Conservation (phyloP, 1,140 invertebrate genomes). For the Stegodyphus dumicola region DNA sequence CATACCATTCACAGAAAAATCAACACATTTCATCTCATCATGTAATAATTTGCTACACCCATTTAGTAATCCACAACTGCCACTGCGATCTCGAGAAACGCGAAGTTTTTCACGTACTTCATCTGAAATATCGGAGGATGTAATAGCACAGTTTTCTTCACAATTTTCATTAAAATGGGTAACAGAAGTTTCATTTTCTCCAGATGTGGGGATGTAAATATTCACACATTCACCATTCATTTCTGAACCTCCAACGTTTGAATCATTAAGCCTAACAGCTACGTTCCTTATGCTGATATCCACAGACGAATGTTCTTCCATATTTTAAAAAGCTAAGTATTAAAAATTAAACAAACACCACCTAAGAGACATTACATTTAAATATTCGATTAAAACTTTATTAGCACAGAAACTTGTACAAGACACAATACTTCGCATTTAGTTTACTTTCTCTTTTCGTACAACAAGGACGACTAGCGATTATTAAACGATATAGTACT, state of each 20-base stretch:
- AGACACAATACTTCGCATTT: too few species aligned
- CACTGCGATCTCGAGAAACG: constrained; percentile 13
- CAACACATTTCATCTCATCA: constrained; percentile 43
- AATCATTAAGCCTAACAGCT: constrained; percentile 58
- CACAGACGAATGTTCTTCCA: constrained; percentile 49
- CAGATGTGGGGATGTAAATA: constrained; percentile 19
- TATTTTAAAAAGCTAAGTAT: background rate
- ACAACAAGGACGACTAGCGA: too few species aligned
- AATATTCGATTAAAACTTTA: background rate
- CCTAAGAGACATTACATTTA: background rate
- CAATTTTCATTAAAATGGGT: constrained; percentile 33
- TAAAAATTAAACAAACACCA: constrained; percentile 1
- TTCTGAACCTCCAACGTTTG: constrained; percentile 10
- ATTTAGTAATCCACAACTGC: constrained; percentile 40
- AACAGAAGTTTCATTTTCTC: constrained; percentile 25
- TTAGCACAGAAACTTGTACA: too few species aligned
- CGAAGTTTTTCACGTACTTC: constrained; percentile 48
- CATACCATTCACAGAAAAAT: constrained; percentile 43
- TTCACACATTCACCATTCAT: constrained; percentile 49
- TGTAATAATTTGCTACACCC: constrained; percentile 44
- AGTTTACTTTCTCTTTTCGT: background rate
- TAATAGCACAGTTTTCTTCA: constrained; percentile 17
- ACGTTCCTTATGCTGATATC: constrained; percentile 54
- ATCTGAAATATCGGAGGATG: constrained; percentile 10
- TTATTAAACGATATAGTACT: too few species aligned